These are phyloP conservation scores for Hydrolagus affinis DNA, from an alignment of 2,113 vertebrate genomes.

Conservation along the genomic window DNA sequence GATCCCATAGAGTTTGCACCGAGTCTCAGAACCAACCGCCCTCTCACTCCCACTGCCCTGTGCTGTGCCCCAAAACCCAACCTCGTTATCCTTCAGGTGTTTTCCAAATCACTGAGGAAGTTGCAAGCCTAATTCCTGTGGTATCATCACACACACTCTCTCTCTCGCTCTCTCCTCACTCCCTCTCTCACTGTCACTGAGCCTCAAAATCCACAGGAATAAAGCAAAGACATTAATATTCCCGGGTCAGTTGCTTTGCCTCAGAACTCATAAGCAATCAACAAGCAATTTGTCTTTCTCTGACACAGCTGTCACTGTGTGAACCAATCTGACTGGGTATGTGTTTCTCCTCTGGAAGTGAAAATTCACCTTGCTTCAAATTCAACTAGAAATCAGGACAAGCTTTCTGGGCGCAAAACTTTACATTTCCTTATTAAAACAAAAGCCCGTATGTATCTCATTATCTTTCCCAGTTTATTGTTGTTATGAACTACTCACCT, in stretches of 20 bases:
- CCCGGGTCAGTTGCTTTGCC: background rate
- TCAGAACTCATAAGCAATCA: conserved; percentile 24
- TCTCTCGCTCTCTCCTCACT: no score
- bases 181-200: background rate
- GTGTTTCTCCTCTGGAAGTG: conserved; percentile 1
- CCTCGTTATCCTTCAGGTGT: no score
- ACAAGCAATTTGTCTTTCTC: conserved; percentile 27
- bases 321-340: background rate
- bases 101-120: no score
- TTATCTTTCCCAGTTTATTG: no score
- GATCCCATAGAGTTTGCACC: no score
- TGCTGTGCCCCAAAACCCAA: no score
- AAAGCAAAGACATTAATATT: background rate
- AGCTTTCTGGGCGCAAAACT: background rate
- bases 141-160: no score
- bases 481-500: no score
- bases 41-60: no score
- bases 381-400: conserved; percentile 11
- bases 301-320: conserved; percentile 24
- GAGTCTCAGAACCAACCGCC: no score
- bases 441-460: background rate
- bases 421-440: background rate
- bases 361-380: conserved; percentile 17
- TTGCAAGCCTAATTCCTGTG: no score
- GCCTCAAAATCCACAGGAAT: background rate